phyloP scores from a whole-genome alignment of 2,888 invertebrate genomes.

The Spodoptera picta region DNA sequence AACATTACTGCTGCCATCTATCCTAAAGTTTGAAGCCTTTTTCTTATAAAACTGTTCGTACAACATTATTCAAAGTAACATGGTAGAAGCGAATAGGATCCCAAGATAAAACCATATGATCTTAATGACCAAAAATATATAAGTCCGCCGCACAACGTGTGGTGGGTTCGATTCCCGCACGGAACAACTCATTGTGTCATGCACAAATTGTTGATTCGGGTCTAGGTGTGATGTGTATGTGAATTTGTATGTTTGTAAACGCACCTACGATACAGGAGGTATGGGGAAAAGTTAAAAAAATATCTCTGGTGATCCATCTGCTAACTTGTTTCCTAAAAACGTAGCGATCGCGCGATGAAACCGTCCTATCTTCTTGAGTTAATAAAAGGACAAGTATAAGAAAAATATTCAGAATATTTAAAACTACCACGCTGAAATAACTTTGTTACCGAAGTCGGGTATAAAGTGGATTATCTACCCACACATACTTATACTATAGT shows the following conservation, averaged over 20 bases:
- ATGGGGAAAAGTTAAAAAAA: too few species aligned
- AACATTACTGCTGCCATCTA: too few species aligned
- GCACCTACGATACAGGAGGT: too few species aligned
- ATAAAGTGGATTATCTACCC: constrained; percentile 47
- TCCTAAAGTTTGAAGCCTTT: not conserved
- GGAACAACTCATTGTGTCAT: too few species aligned
- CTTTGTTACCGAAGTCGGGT: constrained; percentile 15
- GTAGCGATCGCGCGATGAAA: constrained; percentile 26
- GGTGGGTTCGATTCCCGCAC: too few species aligned
- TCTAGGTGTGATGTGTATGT: too few species aligned
- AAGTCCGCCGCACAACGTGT: too few species aligned
- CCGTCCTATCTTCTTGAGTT: constrained; percentile 32
- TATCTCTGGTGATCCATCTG: too few species aligned
- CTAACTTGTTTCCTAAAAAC: too few species aligned
- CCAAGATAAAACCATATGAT: constrained; percentile 26
- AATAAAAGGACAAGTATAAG: constrained; percentile 43
- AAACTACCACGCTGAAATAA: constrained; percentile 38
- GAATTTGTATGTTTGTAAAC: too few species aligned
- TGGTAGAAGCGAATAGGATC: constrained; percentile 26
- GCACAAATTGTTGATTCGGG: too few species aligned
- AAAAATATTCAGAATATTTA: constrained; percentile 41
- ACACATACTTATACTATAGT: constrained; percentile 1
- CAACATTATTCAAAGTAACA: constrained; percentile 26
- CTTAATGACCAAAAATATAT: too few species aligned
- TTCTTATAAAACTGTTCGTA: not conserved